Evolutionary conservation across 2,113 vertebrate genomes (phyloP).

Genomic region (Takifugu flavidus): DNA sequence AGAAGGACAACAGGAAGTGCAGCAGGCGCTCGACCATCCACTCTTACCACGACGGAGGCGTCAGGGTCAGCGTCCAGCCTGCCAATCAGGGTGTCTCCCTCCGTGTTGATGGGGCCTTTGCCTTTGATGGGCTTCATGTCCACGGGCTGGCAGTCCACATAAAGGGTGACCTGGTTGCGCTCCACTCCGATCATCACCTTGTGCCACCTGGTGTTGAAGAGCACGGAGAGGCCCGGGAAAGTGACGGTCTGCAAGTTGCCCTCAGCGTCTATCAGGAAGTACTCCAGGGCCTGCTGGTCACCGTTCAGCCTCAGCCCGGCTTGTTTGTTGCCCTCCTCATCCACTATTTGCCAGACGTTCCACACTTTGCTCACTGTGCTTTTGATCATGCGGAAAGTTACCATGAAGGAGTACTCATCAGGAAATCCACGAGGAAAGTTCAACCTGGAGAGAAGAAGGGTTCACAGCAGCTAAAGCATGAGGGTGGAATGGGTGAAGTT

Average conservation of each 20-base stretch:
- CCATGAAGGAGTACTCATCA: slow-evolving; percentile 80
- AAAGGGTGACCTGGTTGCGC: slow-evolving; percentile 74
- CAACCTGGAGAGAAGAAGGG: slow-evolving; percentile 48
- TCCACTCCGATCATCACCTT: slow-evolving; percentile 82
- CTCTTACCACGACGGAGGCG: slow-evolving; percentile 78
- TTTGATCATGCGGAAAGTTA: slow-evolving; percentile 82
- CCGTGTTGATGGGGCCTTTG: slow-evolving; percentile 77
- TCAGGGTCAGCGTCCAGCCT: slow-evolving; percentile 74
- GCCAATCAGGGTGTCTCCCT: slow-evolving; percentile 79
- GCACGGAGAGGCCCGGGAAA: slow-evolving; percentile 76
- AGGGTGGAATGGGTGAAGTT: not conserved
- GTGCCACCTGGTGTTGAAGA: slow-evolving; percentile 83
- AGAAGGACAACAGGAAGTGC: too few relatives aligned
- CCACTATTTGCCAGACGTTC: slow-evolving; percentile 81
- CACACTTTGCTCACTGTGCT: slow-evolving; percentile 79
- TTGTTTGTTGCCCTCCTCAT: slow-evolving; percentile 75
- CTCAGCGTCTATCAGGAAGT: slow-evolving; percentile 76
- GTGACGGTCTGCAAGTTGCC: slow-evolving; percentile 76
- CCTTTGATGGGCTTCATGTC: slow-evolving; percentile 77
- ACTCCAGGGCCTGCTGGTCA: slow-evolving; percentile 78
- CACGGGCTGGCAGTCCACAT: slow-evolving; percentile 79
- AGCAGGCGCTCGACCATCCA: too few relatives aligned
- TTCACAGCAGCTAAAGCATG: not conserved
- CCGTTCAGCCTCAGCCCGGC: slow-evolving; percentile 78
- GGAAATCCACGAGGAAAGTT: slow-evolving; percentile 81